Evolutionary conservation across 2,888 invertebrate genomes (phyloP), one percentile per base, ranked within the genome.

Genomic region (Penaeus monodon): DNA sequence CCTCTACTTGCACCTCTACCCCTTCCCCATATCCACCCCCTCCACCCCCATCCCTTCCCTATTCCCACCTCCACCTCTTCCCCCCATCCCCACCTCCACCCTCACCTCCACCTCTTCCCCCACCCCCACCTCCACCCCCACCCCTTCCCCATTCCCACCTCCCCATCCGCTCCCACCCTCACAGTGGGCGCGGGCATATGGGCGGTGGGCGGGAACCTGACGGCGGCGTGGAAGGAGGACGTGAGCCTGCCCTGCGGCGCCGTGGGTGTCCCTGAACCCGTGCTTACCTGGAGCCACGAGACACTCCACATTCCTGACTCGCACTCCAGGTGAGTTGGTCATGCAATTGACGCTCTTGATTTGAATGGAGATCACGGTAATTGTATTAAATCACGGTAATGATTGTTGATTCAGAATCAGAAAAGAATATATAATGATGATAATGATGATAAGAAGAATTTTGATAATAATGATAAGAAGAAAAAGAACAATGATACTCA

Each of bases 191-290:
- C 82, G 14, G 88, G 88, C 3, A 79, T 88, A 65, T 88, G 85
- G 85, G 65, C 88, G 63, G 85, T 88, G 65, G 88, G 88, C 17
- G 88, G 85, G 10, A 85, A 88, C 66, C 76, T 88, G 73, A 85
- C 88, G 10, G 88, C 85, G 49, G 88, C 85, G 49, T 85, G 85
- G 85, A 81, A 82, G 38, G 78, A 85, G 65, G 88, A 88, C 73
- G 57, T 88, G 22, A 88, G 82, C n/a, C 57, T 88, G 17, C 85
- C 85, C 22, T 88, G 88, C 27, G 88, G 85, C 6, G 70, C 85
- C 1, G 88, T 88, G 57, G 88, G 88, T 8, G 81, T 81, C 24
- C 88, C 88, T 10, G 82, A 88, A 38, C 88, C 88, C 27, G 49
- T 74, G 64, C 49, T 81, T 7, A 44, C 78, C n/a, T 88, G 88